A percentile compares a stretch with the other conserved stretches of the same genome.
phyloP scores from a whole-genome alignment of 2,113 vertebrate species.

The Cairina moschata region DNA sequence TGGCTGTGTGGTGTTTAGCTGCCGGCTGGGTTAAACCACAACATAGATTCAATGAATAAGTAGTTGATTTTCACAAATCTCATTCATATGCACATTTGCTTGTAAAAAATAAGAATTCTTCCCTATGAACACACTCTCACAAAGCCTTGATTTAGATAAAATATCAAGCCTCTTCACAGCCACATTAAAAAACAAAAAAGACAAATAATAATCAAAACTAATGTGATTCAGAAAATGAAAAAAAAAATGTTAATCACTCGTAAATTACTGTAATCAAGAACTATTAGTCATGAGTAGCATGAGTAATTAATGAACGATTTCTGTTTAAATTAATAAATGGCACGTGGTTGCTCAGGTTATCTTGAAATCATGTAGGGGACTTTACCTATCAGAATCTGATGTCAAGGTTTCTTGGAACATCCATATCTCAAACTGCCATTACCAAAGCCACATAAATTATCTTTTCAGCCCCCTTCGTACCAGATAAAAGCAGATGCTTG shows the following conservation, averaged over 20 bases:
- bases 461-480: constrained; percentile 5
- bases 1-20: too few species aligned
- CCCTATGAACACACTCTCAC: neutral
- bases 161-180: neutral
- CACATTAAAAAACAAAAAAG: neutral
- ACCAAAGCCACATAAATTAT: neutral
- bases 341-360: neutral
- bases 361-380: neutral
- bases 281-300: neutral
- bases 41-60: neutral
- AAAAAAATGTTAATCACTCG: neutral
- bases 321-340: neutral
- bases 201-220: neutral
- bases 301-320: neutral
- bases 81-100: neutral
- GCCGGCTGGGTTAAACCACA: too few species aligned
- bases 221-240: neutral
- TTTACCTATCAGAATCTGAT: neutral
- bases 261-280: neutral
- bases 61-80: neutral
- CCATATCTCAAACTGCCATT: neutral
- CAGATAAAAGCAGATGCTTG: neutral
- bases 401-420: neutral
- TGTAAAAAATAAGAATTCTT: neutral
- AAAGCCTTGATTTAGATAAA: neutral